A percentile compares a stretch with the other conserved stretches of the same genome.
Conservation (phyloP, 1,140 invertebrate species). For the Diabrotica undecimpunctata region DNA sequence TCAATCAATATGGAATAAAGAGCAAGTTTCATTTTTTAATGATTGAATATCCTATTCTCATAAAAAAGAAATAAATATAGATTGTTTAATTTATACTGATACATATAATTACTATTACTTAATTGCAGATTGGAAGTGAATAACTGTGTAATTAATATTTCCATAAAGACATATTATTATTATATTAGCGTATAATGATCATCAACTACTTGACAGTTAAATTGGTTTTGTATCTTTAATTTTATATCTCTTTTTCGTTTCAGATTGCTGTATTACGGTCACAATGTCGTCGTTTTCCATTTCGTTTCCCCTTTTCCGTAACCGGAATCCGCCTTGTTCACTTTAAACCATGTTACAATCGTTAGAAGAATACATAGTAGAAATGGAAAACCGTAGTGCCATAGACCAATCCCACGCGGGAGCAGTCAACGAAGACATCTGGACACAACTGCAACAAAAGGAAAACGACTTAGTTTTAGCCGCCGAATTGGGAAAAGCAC, state of each 20-base stretch:
- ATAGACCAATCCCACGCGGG: constrained; percentile 38
- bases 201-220: too few species aligned
- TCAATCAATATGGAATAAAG: too few species aligned
- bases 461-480: constrained; percentile 89
- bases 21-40: too few species aligned
- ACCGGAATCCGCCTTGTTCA: not conserved
- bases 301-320: not conserved
- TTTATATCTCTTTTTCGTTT: not conserved
- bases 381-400: constrained; percentile 47
- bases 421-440: constrained; percentile 65
- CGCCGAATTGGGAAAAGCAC: constrained; percentile 90
- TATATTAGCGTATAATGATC: too few species aligned
- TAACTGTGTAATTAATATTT: too few species aligned
- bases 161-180: too few species aligned
- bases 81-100: too few species aligned
- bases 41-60: too few species aligned
- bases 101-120: too few species aligned
- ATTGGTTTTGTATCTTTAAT: too few species aligned
- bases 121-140: too few species aligned
- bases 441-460: constrained; percentile 83
- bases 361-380: constrained; percentile 45
- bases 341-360: constrained; percentile 34
- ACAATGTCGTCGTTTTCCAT: constrained; percentile 16
- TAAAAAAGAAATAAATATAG: too few species aligned
- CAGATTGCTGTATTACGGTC: not conserved